A percentile compares a stretch with the other conserved stretches of the same genome.
Conservation (phyloP, 2,888 invertebrate genomes). For the Drosophila pseudotalamancana region DNA sequence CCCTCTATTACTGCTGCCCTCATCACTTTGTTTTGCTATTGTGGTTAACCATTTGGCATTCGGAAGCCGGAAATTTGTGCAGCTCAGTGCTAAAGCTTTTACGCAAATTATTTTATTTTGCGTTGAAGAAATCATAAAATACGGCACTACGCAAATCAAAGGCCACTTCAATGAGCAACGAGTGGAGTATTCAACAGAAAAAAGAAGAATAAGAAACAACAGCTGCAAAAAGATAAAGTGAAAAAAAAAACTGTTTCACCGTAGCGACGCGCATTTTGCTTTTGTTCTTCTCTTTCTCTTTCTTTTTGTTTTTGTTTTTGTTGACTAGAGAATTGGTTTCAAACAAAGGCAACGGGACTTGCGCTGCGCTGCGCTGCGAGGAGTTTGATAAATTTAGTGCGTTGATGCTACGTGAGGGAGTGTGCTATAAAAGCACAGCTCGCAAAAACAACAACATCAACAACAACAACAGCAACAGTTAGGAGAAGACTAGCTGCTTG, state of each 20-base stretch:
- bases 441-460: neutral
- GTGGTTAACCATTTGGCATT: slow-evolving; percentile 48
- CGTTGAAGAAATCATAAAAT: slow-evolving; percentile 59
- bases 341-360: slow-evolving; percentile 1
- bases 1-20: neutral
- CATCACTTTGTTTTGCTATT: slow-evolving; percentile 16
- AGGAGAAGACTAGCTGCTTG: slow-evolving; percentile 13
- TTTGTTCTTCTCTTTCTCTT: too few relatives aligned
- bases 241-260: slow-evolving; percentile 31
- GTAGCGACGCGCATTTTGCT: slow-evolving; percentile 27
- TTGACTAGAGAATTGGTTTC: neutral
- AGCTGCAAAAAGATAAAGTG: slow-evolving; percentile 8
- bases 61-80: slow-evolving; percentile 3
- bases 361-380: neutral
- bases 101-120: slow-evolving; percentile 69
- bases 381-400: neutral
- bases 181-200: neutral
- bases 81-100: slow-evolving; percentile 53
- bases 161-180: slow-evolving; percentile 53
- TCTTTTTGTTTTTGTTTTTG: too few relatives aligned
- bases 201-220: neutral
- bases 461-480: slow-evolving; percentile 20
- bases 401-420: slow-evolving; percentile 2
- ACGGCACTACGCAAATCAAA: slow-evolving; percentile 65
- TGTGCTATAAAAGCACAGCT: neutral